These are phyloP conservation scores for Torymus auratus DNA, from an alignment of 2,888 invertebrate genomes.

Conservation along the genomic window DNA sequence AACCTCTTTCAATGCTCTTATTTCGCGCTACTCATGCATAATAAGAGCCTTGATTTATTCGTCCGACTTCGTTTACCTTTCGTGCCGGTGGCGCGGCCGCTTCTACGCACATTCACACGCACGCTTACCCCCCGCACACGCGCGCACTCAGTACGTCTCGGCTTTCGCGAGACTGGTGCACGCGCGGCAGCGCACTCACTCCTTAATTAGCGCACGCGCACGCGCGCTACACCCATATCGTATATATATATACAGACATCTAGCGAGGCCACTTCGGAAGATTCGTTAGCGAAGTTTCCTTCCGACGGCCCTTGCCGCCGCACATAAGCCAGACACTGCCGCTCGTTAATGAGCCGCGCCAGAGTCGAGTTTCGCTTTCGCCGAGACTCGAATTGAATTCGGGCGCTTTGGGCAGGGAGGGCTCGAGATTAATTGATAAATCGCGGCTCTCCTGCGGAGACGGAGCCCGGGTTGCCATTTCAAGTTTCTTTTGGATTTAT, in stretches of 20 bases:
- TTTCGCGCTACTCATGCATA: background rate
- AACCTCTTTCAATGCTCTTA: background rate
- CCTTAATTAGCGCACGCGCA: conserved; percentile 36
- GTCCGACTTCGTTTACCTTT: conserved; percentile 15
- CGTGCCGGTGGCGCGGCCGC: background rate
- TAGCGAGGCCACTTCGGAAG: conserved; percentile 50
- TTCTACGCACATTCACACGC: too few relatives aligned
- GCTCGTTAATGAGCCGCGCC: conserved; percentile 40
- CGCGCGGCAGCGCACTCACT: conserved; percentile 1
- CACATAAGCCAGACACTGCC: conserved; percentile 1
- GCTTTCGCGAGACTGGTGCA: background rate
- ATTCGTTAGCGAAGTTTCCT: conserved; percentile 56
- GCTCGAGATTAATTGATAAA: conserved; percentile 43
- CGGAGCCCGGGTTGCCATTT: background rate
- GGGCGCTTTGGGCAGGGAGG: background rate
- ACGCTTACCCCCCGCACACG: too few relatives aligned
- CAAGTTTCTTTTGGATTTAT: background rate
- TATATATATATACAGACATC: conserved; percentile 18
- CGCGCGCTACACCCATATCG: background rate
- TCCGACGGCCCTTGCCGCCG: conserved; percentile 27
- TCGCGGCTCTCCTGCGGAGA: conserved; percentile 5
- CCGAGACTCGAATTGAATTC: conserved; percentile 35
- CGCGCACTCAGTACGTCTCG: too few relatives aligned
- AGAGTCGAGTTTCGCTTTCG: conserved; percentile 14
- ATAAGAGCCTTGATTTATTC: conserved; percentile 15